Base-by-base conservation (phyloP, 2,797 vertebrate genomes). In the Tauraco hartlaubi region DNA sequence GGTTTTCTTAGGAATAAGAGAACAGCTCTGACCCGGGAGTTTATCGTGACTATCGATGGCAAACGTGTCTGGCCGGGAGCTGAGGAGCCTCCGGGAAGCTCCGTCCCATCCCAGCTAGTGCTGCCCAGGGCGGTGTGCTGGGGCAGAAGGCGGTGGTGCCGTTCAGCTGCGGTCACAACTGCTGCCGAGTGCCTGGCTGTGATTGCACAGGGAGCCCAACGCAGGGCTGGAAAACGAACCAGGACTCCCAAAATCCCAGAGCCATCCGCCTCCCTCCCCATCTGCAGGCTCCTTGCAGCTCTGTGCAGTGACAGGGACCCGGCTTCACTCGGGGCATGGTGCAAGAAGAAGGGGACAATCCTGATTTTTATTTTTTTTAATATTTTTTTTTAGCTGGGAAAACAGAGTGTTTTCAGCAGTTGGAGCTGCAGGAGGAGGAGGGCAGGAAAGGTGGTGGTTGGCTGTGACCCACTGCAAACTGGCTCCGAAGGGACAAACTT, bases 271-370 rank as follows among this genome's bases (percentile, higher is more conserved):
- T 75, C 35, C 37, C 11, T 43, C 66, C 59, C 28, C 3, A 2
- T 13, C 29, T 31, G 39, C 13, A 10, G 37, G 23, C 28, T 80
- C 41, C 72, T 55, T 17, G 31, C 39, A 63, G 48, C 43, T 61
- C 76, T 5, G 0, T 0, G 0, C 5, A 2, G 74, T 3, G 4
- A 48, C 59, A 80, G 35, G 46, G 17, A 86, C 35, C 7, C 12
- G 25, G 51, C 41, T n/a, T n/a, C 1, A 0, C 2, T 0, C 5
- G 1, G 9, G 51, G n/a, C n/a, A n/a, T 2, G 3, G 16, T 17
- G 44, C 54, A 48, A 73, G 31, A 33, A 48, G 19, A 83, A 35
- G 35, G 43, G 15, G 33, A 44, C 4, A 54, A 14, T 22, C 22
- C 19, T 20, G 3, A 4, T 33, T 33, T 23, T 43, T 20, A 2